A percentile compares a stretch with the other conserved stretches of the same genome.
Evolutionary conservation across 2,797 vertebrate genomes (phyloP).

Genomic region (Pristis pectinata): DNA sequence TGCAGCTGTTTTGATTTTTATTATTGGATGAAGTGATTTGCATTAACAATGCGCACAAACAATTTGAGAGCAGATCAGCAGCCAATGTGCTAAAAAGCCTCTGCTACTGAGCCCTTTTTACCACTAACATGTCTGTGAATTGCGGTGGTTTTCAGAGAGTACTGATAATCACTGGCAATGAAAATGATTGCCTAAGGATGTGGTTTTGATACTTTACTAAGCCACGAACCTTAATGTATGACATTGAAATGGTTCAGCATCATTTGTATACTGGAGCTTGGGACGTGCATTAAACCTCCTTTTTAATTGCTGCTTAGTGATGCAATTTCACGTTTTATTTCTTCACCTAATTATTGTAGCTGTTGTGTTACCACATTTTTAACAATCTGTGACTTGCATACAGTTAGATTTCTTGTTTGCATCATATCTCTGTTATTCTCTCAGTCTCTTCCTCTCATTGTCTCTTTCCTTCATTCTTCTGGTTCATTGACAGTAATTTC

Average conservation of each 20-base stretch:
- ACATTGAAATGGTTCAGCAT: constrained; percentile 8
- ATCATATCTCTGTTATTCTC: background rate
- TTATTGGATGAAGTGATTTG: too few relatives aligned
- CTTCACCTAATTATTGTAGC: background rate
- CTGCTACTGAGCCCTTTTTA: too few relatives aligned
- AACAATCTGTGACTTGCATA: background rate
- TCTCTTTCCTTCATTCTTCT: background rate
- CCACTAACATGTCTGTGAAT: background rate
- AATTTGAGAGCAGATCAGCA: too few relatives aligned
- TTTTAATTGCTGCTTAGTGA: background rate
- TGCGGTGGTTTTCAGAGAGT: background rate
- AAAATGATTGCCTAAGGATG: background rate
- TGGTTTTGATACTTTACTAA: background rate
- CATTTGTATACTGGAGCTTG: background rate
- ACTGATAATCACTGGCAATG: background rate
- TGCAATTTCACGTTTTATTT: background rate
- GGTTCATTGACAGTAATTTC: background rate
- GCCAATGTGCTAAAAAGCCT: too few relatives aligned
- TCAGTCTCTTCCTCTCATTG: too few relatives aligned
- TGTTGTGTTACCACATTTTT: background rate
- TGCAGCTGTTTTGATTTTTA: background rate
- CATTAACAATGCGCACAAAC: too few relatives aligned
- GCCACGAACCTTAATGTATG: background rate
- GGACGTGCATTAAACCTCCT: background rate
- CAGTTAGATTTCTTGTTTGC: background rate